These are phyloP conservation scores for Halesus radiatus DNA, from an alignment of 1,140 invertebrate species.

Conservation along the genomic window DNA sequence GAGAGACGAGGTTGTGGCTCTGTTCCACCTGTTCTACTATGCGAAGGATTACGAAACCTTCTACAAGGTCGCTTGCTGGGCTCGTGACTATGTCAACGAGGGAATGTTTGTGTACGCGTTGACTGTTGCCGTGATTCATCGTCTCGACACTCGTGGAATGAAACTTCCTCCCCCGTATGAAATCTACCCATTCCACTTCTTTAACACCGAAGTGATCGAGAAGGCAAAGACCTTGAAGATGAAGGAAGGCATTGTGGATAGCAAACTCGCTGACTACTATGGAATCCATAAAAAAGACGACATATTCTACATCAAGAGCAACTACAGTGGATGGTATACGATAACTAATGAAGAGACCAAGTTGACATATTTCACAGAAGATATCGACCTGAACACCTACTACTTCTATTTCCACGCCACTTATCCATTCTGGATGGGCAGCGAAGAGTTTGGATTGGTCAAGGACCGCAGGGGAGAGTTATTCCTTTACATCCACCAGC, in stretches of 20 bases:
- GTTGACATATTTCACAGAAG: constrained; percentile 83
- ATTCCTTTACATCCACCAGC: constrained; percentile 74
- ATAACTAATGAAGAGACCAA: constrained; percentile 68
- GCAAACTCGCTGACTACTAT: constrained; percentile 53
- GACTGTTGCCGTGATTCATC: constrained; percentile 67
- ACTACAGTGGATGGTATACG: constrained; percentile 72
- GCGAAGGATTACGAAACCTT: too few species aligned
- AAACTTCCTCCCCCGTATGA: constrained; percentile 69
- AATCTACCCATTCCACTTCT: too few species aligned
- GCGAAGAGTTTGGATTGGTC: constrained; percentile 69
- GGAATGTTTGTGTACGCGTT: constrained; percentile 71
- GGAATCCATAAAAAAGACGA: constrained; percentile 61
- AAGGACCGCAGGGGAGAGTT: constrained; percentile 74
- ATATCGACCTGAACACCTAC: constrained; percentile 78
- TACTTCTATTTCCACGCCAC: constrained; percentile 78
- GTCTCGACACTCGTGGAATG: constrained; percentile 68
- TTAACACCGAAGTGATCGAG: constrained; percentile 71
- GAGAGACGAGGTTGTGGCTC: constrained; percentile 63
- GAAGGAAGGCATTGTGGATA: constrained; percentile 58
- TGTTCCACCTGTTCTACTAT: constrained; percentile 70
- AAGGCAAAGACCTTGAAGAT: constrained; percentile 70
- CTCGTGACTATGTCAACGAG: constrained; percentile 69
- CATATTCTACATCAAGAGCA: constrained; percentile 68
- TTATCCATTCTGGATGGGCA: constrained; percentile 77
- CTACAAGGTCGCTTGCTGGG: constrained; percentile 70